Percentiles rank a stretch among this genome's conserved stretches.
Conservation (phyloP, 2,888 invertebrate genomes). For the Hydraecia micacea region DNA sequence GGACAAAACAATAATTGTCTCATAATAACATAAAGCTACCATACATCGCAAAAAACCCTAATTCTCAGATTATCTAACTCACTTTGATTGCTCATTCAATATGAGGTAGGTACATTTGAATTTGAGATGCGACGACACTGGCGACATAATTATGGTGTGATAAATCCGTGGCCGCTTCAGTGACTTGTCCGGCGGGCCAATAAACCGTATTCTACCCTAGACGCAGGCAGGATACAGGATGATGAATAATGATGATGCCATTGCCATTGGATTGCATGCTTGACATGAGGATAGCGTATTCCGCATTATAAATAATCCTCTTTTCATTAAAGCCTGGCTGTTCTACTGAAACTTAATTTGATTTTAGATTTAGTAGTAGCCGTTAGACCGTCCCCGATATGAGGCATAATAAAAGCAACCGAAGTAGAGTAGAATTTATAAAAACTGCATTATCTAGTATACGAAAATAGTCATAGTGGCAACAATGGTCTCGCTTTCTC, state of each 20-base stretch:
- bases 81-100: background rate
- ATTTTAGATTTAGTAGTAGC: background rate
- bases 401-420: background rate
- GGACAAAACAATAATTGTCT: background rate
- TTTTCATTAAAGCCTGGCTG: background rate
- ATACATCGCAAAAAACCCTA: too few species aligned
- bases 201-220: background rate
- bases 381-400: background rate
- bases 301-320: background rate
- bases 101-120: too few species aligned
- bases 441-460: background rate
- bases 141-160: background rate
- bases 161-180: background rate
- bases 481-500: background rate
- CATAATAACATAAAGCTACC: background rate
- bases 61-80: background rate
- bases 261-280: background rate
- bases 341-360: background rate
- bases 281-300: background rate
- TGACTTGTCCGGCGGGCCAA: background rate
- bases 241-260: too few species aligned
- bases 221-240: background rate
- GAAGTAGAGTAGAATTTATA: background rate
- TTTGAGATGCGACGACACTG: background rate
- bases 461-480: background rate